Percentiles rank a stretch among this genome's conserved stretches.
These are phyloP conservation scores for Tangachromis dhanisi DNA, from an alignment of 2,113 vertebrate genomes.

Conservation along the genomic window DNA sequence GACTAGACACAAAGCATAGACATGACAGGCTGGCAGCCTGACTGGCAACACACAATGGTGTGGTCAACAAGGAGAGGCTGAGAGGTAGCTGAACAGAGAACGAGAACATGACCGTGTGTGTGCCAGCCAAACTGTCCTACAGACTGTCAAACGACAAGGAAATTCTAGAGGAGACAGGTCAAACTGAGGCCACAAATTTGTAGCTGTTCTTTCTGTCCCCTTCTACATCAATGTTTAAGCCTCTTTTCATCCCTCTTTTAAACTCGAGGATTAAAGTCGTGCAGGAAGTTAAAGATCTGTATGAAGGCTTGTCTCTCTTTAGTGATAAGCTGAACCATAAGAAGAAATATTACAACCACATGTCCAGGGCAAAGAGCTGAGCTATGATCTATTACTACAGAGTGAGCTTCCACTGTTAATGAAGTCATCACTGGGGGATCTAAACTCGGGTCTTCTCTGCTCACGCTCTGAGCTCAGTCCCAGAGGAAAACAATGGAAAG, in stretches of 20 bases:
- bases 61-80: neutral
- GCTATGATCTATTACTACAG: neutral
- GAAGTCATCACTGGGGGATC: neutral
- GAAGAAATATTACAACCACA: neutral
- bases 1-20: constrained; percentile 43
- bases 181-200: neutral
- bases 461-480: neutral
- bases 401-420: neutral
- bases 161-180: neutral
- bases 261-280: neutral
- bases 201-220: neutral
- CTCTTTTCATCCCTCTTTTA: neutral
- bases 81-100: neutral
- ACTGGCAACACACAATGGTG: neutral
- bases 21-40: neutral
- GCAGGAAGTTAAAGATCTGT: neutral
- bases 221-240: neutral
- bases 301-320: neutral
- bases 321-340: neutral
- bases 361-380: neutral
- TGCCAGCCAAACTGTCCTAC: neutral
- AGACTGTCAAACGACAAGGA: neutral
- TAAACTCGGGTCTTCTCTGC: neutral
- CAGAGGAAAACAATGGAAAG: neutral
- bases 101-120: neutral